Percentiles rank a stretch among this genome's conserved stretches.
These are phyloP conservation scores for Drosophila kurseongensis DNA, from an alignment of 1,140 invertebrate species.

Conservation along the genomic window DNA sequence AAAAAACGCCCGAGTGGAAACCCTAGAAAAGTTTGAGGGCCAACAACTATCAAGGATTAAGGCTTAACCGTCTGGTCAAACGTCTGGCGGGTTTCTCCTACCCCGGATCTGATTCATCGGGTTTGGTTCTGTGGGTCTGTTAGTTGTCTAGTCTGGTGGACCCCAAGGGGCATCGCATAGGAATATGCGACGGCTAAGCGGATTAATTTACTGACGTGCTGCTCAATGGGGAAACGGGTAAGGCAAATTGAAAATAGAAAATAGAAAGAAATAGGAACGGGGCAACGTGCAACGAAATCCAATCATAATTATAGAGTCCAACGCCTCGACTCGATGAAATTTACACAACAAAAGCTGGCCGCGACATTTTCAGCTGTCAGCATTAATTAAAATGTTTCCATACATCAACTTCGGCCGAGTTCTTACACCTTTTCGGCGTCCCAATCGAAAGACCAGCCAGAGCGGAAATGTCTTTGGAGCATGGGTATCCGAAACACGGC, in stretches of 20 bases:
- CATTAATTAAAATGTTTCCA: conserved; percentile 83
- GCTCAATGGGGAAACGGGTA: conserved; percentile 41
- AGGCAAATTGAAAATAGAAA: conserved; percentile 17
- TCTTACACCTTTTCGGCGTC: conserved; percentile 61
- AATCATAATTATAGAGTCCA: conserved; percentile 75
- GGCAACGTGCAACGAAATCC: conserved; percentile 55
- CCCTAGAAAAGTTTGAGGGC: conserved; percentile 52
- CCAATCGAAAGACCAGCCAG: conserved; percentile 21
- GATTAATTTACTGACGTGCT: conserved; percentile 78
- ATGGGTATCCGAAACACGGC: conserved; percentile 67
- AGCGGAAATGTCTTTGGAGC: conserved; percentile 66
- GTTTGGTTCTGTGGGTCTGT: conserved; percentile 41
- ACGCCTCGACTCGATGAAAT: conserved; percentile 47
- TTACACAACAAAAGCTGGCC: conserved; percentile 78
- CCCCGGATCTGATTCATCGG: conserved; percentile 30
- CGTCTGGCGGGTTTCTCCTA: conserved; percentile 47
- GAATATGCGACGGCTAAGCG: conserved; percentile 63
- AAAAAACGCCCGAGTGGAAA: conserved; percentile 30
- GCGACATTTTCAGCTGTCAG: conserved; percentile 78
- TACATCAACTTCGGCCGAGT: conserved; percentile 62
- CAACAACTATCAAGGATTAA: conserved; percentile 74
- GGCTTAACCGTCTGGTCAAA: conserved; percentile 75
- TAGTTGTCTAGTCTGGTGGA: conserved; percentile 60
- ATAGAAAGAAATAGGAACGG: conserved; percentile 31
- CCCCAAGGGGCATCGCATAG: conserved; percentile 58